phyloP scores from a whole-genome alignment of 2,113 vertebrate genomes.

The Grallaria varia region DNA sequence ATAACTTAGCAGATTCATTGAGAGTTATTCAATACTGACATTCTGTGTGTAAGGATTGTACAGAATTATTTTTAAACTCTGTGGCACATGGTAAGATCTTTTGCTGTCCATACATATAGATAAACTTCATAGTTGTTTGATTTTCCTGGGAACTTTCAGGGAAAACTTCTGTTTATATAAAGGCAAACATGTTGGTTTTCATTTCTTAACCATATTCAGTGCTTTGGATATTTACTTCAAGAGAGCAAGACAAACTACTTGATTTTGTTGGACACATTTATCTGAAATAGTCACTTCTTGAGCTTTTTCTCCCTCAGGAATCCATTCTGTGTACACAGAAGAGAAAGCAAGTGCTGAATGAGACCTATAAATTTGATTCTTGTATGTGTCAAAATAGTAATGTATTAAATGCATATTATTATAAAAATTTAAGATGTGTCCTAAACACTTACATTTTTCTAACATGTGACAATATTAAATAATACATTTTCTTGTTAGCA shows the following conservation, averaged over 20 bases:
- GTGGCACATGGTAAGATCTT: neutral
- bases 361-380: constrained; percentile 75
- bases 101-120: neutral
- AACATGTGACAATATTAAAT: constrained; percentile 76
- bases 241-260: constrained; percentile 58
- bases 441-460: constrained; percentile 77
- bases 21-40: neutral
- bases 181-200: neutral
- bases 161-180: constrained; percentile 18
- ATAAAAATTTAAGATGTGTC: constrained; percentile 78
- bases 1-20: neutral
- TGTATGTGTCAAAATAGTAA: constrained; percentile 73
- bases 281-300: constrained; percentile 62
- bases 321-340: constrained; percentile 65
- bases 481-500: constrained; percentile 81
- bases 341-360: constrained; percentile 63
- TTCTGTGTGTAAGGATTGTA: neutral
- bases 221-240: constrained; percentile 57
- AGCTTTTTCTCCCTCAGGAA: constrained; percentile 38
- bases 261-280: constrained; percentile 53
- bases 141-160: neutral
- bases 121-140: neutral
- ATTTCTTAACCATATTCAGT: constrained; percentile 39
- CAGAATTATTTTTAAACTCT: neutral
- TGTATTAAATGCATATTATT: constrained; percentile 79